Evolutionary conservation across 2,888 invertebrate genomes (phyloP).

Genomic region (Tachystola acroxantha): DNA sequence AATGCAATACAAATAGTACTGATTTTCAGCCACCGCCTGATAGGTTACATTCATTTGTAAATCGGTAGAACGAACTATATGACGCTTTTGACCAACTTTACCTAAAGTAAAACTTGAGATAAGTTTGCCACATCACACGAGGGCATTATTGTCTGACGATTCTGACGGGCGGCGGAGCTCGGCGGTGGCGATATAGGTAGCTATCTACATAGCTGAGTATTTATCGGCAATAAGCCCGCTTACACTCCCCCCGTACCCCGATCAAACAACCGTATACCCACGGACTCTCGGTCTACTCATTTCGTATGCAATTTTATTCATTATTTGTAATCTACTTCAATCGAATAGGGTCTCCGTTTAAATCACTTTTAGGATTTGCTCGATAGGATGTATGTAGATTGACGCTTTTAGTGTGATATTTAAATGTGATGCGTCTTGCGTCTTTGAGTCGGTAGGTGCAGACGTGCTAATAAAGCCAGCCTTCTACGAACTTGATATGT

Average conservation of each 20-base stretch:
- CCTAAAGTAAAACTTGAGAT: no score
- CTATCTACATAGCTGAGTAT: constrained; percentile 32
- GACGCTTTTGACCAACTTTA: no score
- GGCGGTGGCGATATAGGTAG: constrained; percentile 2
- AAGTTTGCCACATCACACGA: no score
- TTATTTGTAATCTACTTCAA: constrained; percentile 78
- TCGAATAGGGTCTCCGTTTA: constrained; percentile 72
- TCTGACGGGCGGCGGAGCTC: background rate
- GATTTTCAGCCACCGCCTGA: no score
- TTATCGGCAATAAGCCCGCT: constrained; percentile 59
- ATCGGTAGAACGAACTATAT: no score
- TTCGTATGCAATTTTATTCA: constrained; percentile 78
- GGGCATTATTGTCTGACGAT: background rate
- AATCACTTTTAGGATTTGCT: constrained; percentile 74
- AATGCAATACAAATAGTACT: no score
- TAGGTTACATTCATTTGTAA: no score
- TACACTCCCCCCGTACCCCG: constrained; percentile 34
- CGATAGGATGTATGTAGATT: constrained; percentile 71
- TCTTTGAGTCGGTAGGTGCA: constrained; percentile 50
- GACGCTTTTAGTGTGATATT: constrained; percentile 74
- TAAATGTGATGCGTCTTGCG: constrained; percentile 50
- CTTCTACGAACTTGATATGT: constrained; percentile 50
- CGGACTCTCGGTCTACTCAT: constrained; percentile 68
- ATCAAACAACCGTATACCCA: constrained; percentile 64
- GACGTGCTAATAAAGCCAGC: constrained; percentile 61